Conservation (phyloP, 2,113 vertebrate genomes). For the Triplophysa dalaica region DNA sequence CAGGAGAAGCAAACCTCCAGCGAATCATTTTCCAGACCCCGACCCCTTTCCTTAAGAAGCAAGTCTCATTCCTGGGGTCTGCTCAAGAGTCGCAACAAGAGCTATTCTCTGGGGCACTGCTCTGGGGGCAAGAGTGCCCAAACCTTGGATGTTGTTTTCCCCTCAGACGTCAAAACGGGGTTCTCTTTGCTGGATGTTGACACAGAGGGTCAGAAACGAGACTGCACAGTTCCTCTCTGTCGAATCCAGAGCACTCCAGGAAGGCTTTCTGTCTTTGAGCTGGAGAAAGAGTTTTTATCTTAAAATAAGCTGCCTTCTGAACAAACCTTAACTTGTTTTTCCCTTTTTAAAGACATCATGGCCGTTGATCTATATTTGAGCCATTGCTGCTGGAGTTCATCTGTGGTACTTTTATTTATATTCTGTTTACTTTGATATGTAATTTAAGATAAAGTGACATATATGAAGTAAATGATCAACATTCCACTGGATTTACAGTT, state of each 20-base stretch:
- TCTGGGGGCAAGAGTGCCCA: constrained; percentile 65
- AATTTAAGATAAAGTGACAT: constrained; percentile 76
- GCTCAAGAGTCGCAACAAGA: constrained; percentile 74
- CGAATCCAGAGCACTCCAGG: constrained; percentile 78
- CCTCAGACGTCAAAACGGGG: constrained; percentile 69
- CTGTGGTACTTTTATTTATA: constrained; percentile 63
- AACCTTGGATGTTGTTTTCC: constrained; percentile 62
- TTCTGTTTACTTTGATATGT: constrained; percentile 71
- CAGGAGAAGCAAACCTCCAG: constrained; percentile 59
- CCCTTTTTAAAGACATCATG: constrained; percentile 14
- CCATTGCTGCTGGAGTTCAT: constrained; percentile 72
- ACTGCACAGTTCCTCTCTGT: constrained; percentile 86
- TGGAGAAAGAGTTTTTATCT: constrained; percentile 88
- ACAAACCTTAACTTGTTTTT: not conserved
- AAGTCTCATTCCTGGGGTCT: constrained; percentile 74
- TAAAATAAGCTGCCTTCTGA: constrained; percentile 54
- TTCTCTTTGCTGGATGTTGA: constrained; percentile 84
- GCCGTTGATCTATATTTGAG: constrained; percentile 52
- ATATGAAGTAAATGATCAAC: constrained; percentile 52
- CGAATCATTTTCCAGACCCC: constrained; percentile 66
- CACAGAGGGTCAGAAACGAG: constrained; percentile 85
- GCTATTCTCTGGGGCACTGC: constrained; percentile 70
- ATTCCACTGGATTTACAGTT: constrained; percentile 60
- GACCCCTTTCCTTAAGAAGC: constrained; percentile 74
- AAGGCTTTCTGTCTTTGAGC: constrained; percentile 77